Base-by-base conservation (phyloP, 2,113 vertebrate species). In the Struthio camelus region DNA sequence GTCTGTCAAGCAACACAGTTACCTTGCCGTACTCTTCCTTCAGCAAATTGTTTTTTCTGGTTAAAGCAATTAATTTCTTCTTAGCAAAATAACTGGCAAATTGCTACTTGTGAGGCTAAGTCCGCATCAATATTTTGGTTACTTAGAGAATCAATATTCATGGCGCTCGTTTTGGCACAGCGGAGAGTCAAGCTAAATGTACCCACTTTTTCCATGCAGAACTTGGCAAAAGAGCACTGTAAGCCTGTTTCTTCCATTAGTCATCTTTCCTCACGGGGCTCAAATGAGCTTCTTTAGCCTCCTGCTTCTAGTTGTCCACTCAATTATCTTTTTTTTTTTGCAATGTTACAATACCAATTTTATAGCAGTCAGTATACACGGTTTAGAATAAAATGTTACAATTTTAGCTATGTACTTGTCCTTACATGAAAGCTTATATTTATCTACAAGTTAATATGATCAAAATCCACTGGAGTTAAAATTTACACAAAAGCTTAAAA, bases 391-490 rank as follows among this genome's bases (percentile, higher is more conserved):
- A 79, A 67, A 40, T 4, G 18, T 50, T 56, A 70, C 18, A 0
- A 4, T 22, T 61, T 87, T 79, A 91, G n/a, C 27, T 53, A 42
- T 42, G 24, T 28, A 20, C 25, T 71, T 94, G 24, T 69, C n/a
- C 42, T 5, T 50, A 62, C 0, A 2, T 44, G 10, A 61, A 61
- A 82, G 22, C 36, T 67, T 25, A 59, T 0, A 0, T 14, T 81
- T 66, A 51, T 3, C 30, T 46, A 4, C 4, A 19, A 6, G n/a
- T 32, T 50, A 54, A 64, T 15, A 48, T 3, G 42, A 72, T 8
- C 0, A 0, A 79, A 76, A 8, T 23, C 50, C 5, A 40, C 4
- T 13, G 71, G 7, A 59, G 11, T 85, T 65, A 75, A 89, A 83
- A 78, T 11, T 14, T n/a, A 42, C 2, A 0, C 7, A 88, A 66